These are phyloP conservation scores for Gadopsis marmoratus DNA, from an alignment of 2,797 vertebrate genomes.

Conservation along the genomic window DNA sequence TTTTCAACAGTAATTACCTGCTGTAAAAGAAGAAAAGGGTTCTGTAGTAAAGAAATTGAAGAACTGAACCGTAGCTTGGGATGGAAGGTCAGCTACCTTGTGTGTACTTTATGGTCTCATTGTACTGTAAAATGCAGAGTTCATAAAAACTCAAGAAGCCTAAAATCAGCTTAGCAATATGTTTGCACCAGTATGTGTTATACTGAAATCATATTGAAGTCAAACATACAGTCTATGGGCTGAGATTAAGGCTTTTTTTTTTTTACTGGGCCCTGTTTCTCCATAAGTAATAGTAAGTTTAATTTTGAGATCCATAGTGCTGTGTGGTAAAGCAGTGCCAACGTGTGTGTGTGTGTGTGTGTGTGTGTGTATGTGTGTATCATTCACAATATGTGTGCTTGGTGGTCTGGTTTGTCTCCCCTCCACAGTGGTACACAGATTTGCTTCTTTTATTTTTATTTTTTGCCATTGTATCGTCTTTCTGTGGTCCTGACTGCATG, in stretches of 20 bases:
- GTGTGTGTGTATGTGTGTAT: conserved; percentile 12
- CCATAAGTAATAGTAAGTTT: not conserved
- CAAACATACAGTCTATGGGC: not conserved
- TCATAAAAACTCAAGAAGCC: not conserved
- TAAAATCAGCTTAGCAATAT: not conserved
- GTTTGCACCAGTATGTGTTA: not conserved
- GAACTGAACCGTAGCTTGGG: not conserved
- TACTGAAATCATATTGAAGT: not conserved
- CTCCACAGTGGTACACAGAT: conserved; percentile 42
- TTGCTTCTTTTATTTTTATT: conserved; percentile 3
- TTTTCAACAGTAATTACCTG: conserved; percentile 1
- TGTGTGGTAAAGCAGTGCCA: not conserved
- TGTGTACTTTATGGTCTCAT: not conserved
- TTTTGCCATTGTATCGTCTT: conserved; percentile 45
- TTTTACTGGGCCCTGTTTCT: not conserved
- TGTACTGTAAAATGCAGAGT: not conserved
- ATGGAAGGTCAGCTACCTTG: not conserved
- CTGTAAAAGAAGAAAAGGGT: not conserved
- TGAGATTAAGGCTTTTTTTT: not conserved
- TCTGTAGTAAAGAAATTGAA: not conserved
- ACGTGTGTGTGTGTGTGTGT: conserved; percentile 27
- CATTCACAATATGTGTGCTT: conserved; percentile 6
- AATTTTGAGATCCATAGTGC: conserved; percentile 2
- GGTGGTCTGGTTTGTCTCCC: conserved; percentile 33
- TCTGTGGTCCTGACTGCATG: conserved; percentile 44